Evolutionary conservation across 1,140 invertebrate species (phyloP), one percentile per base, ranked within the genome.

Genomic region (Saccostrea cuccullata): DNA sequence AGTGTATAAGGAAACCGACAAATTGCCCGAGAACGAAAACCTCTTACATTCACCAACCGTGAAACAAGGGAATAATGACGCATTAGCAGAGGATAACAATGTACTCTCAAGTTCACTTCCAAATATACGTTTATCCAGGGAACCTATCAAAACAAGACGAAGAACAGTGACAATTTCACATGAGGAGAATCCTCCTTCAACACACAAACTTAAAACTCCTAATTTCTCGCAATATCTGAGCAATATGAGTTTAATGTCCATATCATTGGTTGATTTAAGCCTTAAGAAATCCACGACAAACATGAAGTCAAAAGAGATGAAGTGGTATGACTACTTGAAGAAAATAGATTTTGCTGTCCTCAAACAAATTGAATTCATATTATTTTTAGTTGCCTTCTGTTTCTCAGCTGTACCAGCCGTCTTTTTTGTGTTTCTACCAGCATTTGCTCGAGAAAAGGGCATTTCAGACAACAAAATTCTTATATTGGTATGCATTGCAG

Each of bases 401-500:
- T 86, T 86, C 8, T 86, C 85, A 3, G 36, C 87, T 15, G 67
- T 84, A 0, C 55, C 82, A 17, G 30, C 36, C 23, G 20, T 88
- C 5, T 73, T 82, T 40, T 58, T 85, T 15, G 77, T 73, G 4
- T 91, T 88, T 73, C 23, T 90, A 1, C 91, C 91, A n/a, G 87
- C 91, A 11, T 87, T 67, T 13, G 77, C 88, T 55, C 77, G 82
- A 30, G 87, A 88, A 9, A 56, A 30, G 4, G 86, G 89, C 11
- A 77, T 91, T 6, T 82, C 83, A 40, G 85, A 88, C 56, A 23
- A 83, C 4, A 58, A 91, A 2, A 88, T 90, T 15, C 89, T 90
- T 6, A 73, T 89, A 23, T 17, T 92, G 56, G 67, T 91, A 55
- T 85, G 90, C 0, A 77, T 92, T 9, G 60, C 88, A 58, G 90